phyloP scores from a whole-genome alignment of 2,888 invertebrate genomes.

The Oscheius sp. region DNA sequence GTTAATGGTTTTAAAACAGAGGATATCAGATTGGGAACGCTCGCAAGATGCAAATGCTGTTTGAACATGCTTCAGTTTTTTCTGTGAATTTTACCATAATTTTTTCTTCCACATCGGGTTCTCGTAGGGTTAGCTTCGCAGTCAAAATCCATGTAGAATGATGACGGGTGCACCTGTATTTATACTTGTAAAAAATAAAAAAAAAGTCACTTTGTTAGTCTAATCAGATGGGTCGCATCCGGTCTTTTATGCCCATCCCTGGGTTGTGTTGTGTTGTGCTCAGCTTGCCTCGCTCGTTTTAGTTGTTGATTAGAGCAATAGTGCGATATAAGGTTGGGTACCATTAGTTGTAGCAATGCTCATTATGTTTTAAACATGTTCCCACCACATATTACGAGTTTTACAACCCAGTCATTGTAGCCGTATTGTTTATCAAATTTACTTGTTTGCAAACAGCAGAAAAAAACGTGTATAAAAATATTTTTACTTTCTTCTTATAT shows the following conservation, averaged over 20 bases:
- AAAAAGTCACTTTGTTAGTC: slow-evolving; percentile 13
- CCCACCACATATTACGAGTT: slow-evolving; percentile 19
- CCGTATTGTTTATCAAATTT: not conserved
- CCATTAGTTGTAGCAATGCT: slow-evolving; percentile 1
- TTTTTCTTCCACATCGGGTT: slow-evolving; percentile 5
- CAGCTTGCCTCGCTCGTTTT: slow-evolving; percentile 24
- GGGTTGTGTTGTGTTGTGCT: slow-evolving; percentile 11
- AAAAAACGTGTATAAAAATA: not conserved
- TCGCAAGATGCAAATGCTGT: slow-evolving; percentile 11
- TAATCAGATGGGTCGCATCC: slow-evolving; percentile 22
- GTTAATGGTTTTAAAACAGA: slow-evolving; percentile 53
- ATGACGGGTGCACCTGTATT: slow-evolving; percentile 25
- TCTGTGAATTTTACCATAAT: not conserved
- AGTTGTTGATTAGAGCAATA: slow-evolving; percentile 20
- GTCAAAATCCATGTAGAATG: slow-evolving; percentile 13
- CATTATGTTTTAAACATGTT: not conserved
- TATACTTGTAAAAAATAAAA: slow-evolving; percentile 7
- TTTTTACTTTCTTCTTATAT: not conserved
- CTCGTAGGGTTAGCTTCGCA: slow-evolving; percentile 13
- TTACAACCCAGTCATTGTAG: slow-evolving; percentile 11
- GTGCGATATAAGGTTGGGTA: slow-evolving; percentile 16
- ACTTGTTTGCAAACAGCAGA: not conserved
- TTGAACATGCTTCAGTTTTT: not conserved
- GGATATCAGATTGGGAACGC: slow-evolving; percentile 53
- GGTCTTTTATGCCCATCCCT: not conserved